Evolutionary conservation across 1,140 invertebrate species (phyloP).

Genomic region (Drosophila takahashii): DNA sequence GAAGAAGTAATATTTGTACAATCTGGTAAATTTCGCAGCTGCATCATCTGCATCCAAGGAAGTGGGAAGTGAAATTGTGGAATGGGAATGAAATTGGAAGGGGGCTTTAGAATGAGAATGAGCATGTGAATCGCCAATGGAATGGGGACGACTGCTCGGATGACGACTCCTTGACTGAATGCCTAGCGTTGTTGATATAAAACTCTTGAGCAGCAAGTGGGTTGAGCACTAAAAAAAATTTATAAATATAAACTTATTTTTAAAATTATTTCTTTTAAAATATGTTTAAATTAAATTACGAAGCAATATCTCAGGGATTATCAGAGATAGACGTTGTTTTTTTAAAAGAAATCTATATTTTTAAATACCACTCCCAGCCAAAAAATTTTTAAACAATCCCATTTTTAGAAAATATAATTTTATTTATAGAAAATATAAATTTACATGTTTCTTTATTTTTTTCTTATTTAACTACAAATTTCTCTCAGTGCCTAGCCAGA

Average conservation of each 20-base stretch:
- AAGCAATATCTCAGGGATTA: too few species aligned
- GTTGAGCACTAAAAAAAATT: conserved; percentile 20
- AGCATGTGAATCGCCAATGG: background rate
- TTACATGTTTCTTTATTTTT: background rate
- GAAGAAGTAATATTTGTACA: conserved; percentile 82
- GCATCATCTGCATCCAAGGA: conserved; percentile 62
- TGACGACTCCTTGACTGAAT: conserved; percentile 47
- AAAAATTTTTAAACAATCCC: too few species aligned
- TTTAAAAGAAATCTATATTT: background rate
- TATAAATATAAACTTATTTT: background rate
- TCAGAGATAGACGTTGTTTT: too few species aligned
- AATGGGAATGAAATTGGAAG: conserved; percentile 12
- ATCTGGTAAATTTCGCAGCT: conserved; percentile 74
- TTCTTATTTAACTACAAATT: background rate
- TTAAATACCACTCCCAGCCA: too few species aligned
- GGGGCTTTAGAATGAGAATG: conserved; percentile 5
- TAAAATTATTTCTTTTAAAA: too few species aligned
- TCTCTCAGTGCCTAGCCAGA: conserved; percentile 20
- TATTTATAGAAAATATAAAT: too few species aligned
- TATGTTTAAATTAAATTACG: too few species aligned
- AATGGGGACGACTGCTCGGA: conserved; percentile 33
- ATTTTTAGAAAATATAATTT: too few species aligned
- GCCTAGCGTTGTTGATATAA: conserved; percentile 41
- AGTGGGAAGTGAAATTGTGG: conserved; percentile 52
- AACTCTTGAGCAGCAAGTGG: conserved; percentile 41